Percentiles rank a stretch among this genome's conserved stretches.
Evolutionary conservation across 2,797 vertebrate species (phyloP).

Genomic region (Lagocephalus sceleratus): DNA sequence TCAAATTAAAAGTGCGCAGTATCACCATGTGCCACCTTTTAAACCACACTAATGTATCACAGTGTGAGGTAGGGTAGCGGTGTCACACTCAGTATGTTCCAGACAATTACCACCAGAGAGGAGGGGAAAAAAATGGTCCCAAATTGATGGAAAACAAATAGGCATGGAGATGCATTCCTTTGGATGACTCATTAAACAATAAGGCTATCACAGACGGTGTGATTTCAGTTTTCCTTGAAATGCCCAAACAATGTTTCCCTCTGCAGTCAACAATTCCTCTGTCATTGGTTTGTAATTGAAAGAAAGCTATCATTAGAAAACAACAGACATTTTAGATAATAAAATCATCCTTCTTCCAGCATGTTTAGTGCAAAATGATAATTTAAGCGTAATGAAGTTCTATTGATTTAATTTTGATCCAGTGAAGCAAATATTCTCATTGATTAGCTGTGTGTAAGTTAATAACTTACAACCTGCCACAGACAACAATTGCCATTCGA

Average conservation of each 20-base stretch:
- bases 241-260: constrained; percentile 47
- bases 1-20: constrained; percentile 49
- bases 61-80: constrained; percentile 28
- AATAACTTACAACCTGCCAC: constrained; percentile 18
- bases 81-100: constrained; percentile 32
- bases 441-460: constrained; percentile 36
- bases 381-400: constrained; percentile 34
- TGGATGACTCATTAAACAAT: constrained; percentile 60
- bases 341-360: constrained; percentile 26
- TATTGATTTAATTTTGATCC: constrained; percentile 42
- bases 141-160: constrained; percentile 50
- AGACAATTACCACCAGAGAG: constrained; percentile 44
- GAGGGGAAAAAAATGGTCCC: constrained; percentile 16
- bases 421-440: constrained; percentile 24
- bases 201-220: constrained; percentile 29
- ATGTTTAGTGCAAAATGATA: constrained; percentile 32
- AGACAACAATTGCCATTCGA: constrained; percentile 8
- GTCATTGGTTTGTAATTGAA: constrained; percentile 39
- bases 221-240: constrained; percentile 48
- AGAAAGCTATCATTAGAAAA: constrained; percentile 43
- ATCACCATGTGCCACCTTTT: constrained; percentile 37
- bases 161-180: constrained; percentile 34
- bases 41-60: constrained; percentile 48
- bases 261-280: constrained; percentile 46
- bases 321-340: constrained; percentile 29